Evolutionary conservation across 2,888 invertebrate genomes (phyloP).

Genomic region (Halictus ligatus): DNA sequence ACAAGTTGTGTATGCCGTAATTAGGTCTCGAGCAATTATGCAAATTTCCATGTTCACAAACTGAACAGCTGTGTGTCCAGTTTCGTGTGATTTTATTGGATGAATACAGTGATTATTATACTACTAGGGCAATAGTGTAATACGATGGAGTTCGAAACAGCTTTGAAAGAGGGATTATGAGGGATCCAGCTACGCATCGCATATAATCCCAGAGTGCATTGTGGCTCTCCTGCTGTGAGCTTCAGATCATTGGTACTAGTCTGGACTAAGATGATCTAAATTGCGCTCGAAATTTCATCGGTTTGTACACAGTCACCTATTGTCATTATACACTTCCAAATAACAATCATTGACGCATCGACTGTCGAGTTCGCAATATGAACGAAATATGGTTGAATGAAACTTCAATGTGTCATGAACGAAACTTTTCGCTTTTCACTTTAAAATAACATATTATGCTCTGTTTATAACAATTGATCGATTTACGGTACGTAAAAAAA

Average conservation of each 20-base stretch:
- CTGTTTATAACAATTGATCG: too few species aligned
- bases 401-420: too few species aligned
- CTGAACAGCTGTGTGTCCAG: not conserved
- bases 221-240: not conserved
- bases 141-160: constrained; percentile 1
- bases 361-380: not conserved
- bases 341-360: not conserved
- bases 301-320: not conserved
- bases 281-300: not conserved
- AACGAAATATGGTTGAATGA: not conserved
- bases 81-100: not conserved
- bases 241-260: constrained; percentile 3
- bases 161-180: constrained; percentile 16
- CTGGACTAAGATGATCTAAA: not conserved
- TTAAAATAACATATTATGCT: too few species aligned
- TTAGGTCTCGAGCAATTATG: too few species aligned
- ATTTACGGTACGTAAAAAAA: too few species aligned
- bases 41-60: too few species aligned
- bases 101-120: not conserved
- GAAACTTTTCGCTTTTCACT: too few species aligned
- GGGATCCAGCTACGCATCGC: constrained; percentile 5
- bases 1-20: too few species aligned
- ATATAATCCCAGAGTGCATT: constrained; percentile 7
- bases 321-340: not conserved
- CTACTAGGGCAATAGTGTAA: not conserved